These are phyloP conservation scores for Drosophila prostipennis DNA, from an alignment of 2,888 invertebrate genomes.

Conservation along the genomic window DNA sequence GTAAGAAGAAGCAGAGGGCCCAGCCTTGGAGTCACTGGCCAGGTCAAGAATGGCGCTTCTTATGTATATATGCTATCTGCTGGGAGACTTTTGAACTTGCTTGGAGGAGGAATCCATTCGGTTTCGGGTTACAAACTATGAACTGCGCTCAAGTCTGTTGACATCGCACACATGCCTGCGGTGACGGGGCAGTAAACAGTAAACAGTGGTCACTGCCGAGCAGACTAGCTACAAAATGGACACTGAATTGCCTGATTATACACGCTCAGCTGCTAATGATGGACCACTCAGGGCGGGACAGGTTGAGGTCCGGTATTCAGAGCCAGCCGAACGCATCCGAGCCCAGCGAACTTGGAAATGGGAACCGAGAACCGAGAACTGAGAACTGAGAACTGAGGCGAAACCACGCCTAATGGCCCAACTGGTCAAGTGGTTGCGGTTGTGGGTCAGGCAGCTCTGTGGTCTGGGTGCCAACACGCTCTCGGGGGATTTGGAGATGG, in stretches of 20 bases:
- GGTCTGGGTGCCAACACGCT: neutral
- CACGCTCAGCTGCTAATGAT: conserved; percentile 35
- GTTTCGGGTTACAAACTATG: conserved; percentile 37
- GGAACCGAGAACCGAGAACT: neutral
- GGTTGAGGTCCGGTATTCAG: neutral
- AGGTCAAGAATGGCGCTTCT: conserved; percentile 35
- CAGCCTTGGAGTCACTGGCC: conserved; percentile 29
- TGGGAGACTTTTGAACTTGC: conserved; percentile 57
- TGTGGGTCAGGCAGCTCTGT: conserved; percentile 2
- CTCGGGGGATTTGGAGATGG: neutral
- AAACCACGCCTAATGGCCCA: conserved; percentile 37
- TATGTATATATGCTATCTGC: neutral
- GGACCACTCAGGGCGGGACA: conserved; percentile 1
- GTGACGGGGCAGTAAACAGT: neutral
- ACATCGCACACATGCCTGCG: conserved; percentile 49
- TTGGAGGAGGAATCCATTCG: neutral
- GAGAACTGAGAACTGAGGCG: conserved; percentile 1
- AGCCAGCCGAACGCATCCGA: too few relatives aligned
- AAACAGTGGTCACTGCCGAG: conserved; percentile 8
- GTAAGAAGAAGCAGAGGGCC: conserved; percentile 4
- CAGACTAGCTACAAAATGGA: conserved; percentile 13
- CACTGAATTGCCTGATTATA: conserved; percentile 51
- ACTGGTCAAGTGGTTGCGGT: conserved; percentile 37
- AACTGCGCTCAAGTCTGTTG: conserved; percentile 53
- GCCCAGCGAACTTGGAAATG: neutral